Evolutionary conservation across 2,888 invertebrate genomes (phyloP).

Genomic region (Plemyria rubiginata): DNA sequence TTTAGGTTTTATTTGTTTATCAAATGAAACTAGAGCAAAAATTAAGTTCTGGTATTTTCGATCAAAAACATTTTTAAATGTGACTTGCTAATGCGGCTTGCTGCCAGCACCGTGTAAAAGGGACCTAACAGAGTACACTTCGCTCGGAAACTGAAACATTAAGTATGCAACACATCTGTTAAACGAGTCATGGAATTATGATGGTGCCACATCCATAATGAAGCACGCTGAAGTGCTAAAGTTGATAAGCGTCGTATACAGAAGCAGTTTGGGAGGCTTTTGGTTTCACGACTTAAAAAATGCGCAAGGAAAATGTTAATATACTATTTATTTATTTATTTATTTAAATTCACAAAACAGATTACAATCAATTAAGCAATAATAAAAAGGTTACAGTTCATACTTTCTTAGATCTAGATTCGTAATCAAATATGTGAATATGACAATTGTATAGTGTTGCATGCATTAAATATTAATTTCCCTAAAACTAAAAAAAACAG

Average conservation of each 20-base stretch:
- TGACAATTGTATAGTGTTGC: too few species aligned
- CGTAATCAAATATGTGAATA: too few species aligned
- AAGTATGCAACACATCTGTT: slow-evolving; percentile 45
- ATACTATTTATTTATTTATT: not conserved
- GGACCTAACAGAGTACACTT: slow-evolving; percentile 22
- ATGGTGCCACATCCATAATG: slow-evolving; percentile 23
- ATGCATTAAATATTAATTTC: too few species aligned
- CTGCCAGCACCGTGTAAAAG: slow-evolving; percentile 2
- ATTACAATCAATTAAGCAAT: too few species aligned
- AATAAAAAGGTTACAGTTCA: too few species aligned
- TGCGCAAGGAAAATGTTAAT: not conserved
- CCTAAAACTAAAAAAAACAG: too few species aligned
- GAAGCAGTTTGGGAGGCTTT: not conserved
- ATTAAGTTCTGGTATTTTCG: too few species aligned
- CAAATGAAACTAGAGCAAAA: too few species aligned
- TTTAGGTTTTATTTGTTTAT: too few species aligned
- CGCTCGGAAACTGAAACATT: slow-evolving; percentile 27
- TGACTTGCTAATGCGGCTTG: not conserved
- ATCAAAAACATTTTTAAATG: too few species aligned
- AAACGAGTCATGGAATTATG: slow-evolving; percentile 51
- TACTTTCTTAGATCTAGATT: too few species aligned
- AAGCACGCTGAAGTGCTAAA: slow-evolving; percentile 17
- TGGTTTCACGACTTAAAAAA: not conserved
- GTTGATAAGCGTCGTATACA: slow-evolving; percentile 5
- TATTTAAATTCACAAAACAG: too few species aligned